phyloP scores from a whole-genome alignment of 2,888 invertebrate species.

The Hofmannophila pseudospretella region DNA sequence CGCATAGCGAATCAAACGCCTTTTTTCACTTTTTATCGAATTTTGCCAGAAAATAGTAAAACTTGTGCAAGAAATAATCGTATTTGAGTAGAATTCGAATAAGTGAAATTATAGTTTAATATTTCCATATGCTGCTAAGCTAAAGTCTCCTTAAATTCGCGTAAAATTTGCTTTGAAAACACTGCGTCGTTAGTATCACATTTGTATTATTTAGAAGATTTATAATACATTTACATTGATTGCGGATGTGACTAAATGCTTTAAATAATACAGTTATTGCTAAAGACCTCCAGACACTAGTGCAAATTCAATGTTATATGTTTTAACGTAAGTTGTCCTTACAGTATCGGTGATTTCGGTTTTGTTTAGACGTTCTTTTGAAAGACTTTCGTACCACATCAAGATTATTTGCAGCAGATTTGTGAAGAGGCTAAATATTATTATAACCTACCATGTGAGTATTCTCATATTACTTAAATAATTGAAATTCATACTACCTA shows the following conservation, averaged over 20 bases:
- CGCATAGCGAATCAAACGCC: constrained; percentile 40
- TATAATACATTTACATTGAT: constrained; percentile 5
- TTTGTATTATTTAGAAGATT: constrained; percentile 5
- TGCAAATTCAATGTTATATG: background rate
- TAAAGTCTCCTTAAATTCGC: background rate
- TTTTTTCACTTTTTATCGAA: constrained; percentile 22
- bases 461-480: too few relatives aligned
- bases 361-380: too few relatives aligned
- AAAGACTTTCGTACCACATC: too few relatives aligned
- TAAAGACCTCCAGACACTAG: background rate
- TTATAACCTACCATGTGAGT: too few relatives aligned
- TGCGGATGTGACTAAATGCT: background rate
- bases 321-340: too few relatives aligned
- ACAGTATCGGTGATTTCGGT: too few relatives aligned
- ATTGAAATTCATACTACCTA: too few relatives aligned
- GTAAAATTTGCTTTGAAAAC: background rate
- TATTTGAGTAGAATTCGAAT: constrained; percentile 1
- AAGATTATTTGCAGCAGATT: too few relatives aligned
- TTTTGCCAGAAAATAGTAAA: constrained; percentile 19
- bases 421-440: too few relatives aligned
- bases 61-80: constrained; percentile 10
- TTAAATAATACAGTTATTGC: background rate
- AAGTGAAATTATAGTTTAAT: background rate
- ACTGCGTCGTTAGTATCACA: constrained; percentile 1
- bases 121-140: background rate